phyloP scores from a whole-genome alignment of 2,113 vertebrate species.

The Elephas maximus region DNA sequence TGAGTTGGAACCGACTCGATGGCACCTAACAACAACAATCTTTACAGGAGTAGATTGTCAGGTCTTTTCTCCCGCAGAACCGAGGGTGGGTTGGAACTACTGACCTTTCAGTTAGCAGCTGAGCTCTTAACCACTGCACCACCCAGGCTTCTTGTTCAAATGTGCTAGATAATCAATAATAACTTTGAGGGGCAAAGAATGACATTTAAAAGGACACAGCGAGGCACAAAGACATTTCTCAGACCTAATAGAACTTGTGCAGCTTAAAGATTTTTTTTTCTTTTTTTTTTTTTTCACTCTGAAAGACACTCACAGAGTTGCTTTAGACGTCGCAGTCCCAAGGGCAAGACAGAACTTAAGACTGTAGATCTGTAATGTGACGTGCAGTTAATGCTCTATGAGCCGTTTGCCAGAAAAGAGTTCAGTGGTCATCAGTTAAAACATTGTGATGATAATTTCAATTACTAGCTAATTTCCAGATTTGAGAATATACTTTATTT shows the following conservation, averaged over 20 bases:
- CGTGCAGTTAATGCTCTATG: constrained; percentile 86
- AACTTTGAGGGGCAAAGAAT: neutral
- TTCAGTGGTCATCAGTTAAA: constrained; percentile 86
- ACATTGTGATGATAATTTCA: constrained; percentile 84
- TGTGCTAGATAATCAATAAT: neutral
- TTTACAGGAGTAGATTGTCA: neutral
- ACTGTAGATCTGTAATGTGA: constrained; percentile 82
- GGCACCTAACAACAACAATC: neutral
- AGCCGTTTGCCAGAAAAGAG: constrained; percentile 83
- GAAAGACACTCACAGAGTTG: constrained; percentile 80
- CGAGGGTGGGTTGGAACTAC: neutral
- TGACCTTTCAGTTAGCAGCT: neutral
- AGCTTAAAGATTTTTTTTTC: constrained; percentile 50
- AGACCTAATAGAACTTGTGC: constrained; percentile 52
- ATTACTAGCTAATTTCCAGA: constrained; percentile 83
- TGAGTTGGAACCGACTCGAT: too few relatives aligned
- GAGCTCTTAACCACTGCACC: neutral
- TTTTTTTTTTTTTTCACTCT: constrained; percentile 5
- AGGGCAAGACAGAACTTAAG: constrained; percentile 84
- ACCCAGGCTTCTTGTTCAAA: neutral
- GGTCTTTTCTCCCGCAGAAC: neutral
- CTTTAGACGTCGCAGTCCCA: constrained; percentile 76
- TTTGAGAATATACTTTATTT: constrained; percentile 83
- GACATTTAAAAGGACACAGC: constrained; percentile 63
- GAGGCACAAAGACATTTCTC: neutral